Conservation (phyloP, 1,140 invertebrate species). For the Cheumatopsyche charites region DNA sequence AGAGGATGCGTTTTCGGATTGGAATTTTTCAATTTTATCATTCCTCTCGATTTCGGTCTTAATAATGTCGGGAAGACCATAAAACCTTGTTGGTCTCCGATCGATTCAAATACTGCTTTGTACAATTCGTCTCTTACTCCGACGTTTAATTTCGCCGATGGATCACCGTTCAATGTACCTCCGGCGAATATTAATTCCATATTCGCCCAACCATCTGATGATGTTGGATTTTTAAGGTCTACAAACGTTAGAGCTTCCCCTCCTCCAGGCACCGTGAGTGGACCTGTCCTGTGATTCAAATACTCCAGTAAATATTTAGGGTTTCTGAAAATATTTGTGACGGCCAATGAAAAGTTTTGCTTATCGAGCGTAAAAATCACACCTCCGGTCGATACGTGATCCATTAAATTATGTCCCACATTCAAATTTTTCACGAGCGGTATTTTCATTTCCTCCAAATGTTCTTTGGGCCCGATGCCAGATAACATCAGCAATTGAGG, state of each 20-base stretch:
- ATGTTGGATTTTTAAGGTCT: slow-evolving; percentile 70
- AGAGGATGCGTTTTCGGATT: slow-evolving; percentile 78
- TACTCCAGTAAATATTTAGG: slow-evolving; percentile 57
- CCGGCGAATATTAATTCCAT: slow-evolving; percentile 74
- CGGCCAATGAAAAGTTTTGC: slow-evolving; percentile 52
- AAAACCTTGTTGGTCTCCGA: slow-evolving; percentile 64
- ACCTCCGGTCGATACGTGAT: slow-evolving; percentile 58
- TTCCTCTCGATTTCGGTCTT: slow-evolving; percentile 76
- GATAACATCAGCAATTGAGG: slow-evolving; percentile 75
- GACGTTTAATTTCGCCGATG: slow-evolving; percentile 56
- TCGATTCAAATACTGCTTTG: slow-evolving; percentile 59
- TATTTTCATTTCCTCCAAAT: slow-evolving; percentile 67
- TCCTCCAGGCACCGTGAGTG: slow-evolving; percentile 78
- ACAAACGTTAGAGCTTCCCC: slow-evolving; percentile 80
- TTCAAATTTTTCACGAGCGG: slow-evolving; percentile 63
- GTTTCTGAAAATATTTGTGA: slow-evolving; percentile 26
- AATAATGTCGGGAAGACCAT: slow-evolving; percentile 72
- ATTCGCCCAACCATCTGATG: slow-evolving; percentile 71
- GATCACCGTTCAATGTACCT: slow-evolving; percentile 62
- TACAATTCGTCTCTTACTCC: slow-evolving; percentile 65
- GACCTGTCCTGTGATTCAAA: slow-evolving; percentile 62
- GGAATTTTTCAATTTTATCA: slow-evolving; percentile 68
- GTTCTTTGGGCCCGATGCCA: slow-evolving; percentile 72
- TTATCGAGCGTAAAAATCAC: slow-evolving; percentile 58
- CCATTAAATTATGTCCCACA: slow-evolving; percentile 69